Evolutionary conservation across 2,797 vertebrate genomes (phyloP), one percentile per base, ranked within the genome.

Genomic region (Malurus leucopterus): DNA sequence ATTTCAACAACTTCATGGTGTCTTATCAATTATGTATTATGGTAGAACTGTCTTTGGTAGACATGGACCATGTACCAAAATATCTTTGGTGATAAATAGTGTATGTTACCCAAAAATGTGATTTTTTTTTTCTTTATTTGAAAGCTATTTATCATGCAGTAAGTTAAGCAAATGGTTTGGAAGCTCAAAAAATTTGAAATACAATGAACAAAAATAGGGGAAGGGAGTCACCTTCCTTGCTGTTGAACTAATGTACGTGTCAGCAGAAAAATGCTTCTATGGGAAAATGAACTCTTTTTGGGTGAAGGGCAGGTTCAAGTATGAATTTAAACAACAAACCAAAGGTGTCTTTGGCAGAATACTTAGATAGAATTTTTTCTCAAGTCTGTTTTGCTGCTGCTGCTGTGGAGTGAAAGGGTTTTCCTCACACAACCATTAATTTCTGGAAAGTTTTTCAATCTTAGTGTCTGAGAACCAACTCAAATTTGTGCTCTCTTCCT

Each of bases 401-500:
- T 14, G 0, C 38, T 36, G 46, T 24, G 84, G 38, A 63, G 19
- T 50, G 13, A 17, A 38, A 76, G 6, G 2, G 5, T 73, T 67
- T 44, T 58, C n/a, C 1, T 24, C 6, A 11, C 11, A 21, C 17
- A n/a, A 13, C 13, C 44, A 41, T 22, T 34, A 49, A 38, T 12
- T 68, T 63, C 41, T 24, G 65, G n/a, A 44, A 20, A 73, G 14
- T 3, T 51, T 80, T 73, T 38, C n/a, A 51, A 2, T 41, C 41
- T 30, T 70, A 0, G 8, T 32, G 3, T 29, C 30, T 51, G 50
- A 27, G 38, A 63, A 20, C 12, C 29, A 47, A 0, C 16, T 30
- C 1, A 2, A 9, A 1, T 21, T 69, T 57, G 18, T 59, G 23
- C 8, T 55, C 2, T 41, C 13, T 29, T 70, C 30, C 9, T 62